These are phyloP conservation scores for Cyphomyrmex costatus DNA, from an alignment of 1,140 invertebrate species.

Conservation along the genomic window DNA sequence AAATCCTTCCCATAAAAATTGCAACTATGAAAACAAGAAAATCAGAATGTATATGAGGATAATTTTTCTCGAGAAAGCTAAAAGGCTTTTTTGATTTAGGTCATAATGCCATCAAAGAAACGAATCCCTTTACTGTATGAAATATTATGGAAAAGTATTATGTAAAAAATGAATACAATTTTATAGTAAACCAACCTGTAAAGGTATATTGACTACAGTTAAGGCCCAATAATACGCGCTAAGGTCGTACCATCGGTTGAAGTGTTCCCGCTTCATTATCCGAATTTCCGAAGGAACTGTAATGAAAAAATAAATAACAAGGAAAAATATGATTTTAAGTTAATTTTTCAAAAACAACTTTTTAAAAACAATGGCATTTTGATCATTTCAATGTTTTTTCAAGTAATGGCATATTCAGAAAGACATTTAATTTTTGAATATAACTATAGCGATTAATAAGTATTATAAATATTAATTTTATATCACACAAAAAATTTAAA, in stretches of 20 bases:
- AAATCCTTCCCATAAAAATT: neutral
- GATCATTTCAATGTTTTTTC: neutral
- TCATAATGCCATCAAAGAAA: neutral
- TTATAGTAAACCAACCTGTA: constrained; percentile 87
- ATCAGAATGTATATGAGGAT: neutral
- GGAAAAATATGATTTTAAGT: neutral
- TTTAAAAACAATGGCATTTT: neutral
- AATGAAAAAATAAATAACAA: constrained; percentile 72
- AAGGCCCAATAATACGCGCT: constrained; percentile 96
- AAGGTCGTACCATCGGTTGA: constrained; percentile 97
- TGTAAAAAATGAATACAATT: neutral
- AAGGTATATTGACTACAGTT: constrained; percentile 91
- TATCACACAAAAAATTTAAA: too few relatives aligned
- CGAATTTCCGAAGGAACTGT: constrained; percentile 96
- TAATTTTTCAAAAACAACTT: neutral
- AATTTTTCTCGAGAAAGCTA: neutral
- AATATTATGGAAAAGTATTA: neutral
- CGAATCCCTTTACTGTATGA: neutral
- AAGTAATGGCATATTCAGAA: neutral
- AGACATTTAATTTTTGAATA: neutral
- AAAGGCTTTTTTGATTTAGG: too few relatives aligned
- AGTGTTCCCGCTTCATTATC: constrained; percentile 95
- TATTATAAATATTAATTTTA: neutral
- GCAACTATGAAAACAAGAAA: neutral
- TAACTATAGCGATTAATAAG: neutral